phyloP scores from a whole-genome alignment of 2,113 vertebrate genomes.

The Mobula birostris region DNA sequence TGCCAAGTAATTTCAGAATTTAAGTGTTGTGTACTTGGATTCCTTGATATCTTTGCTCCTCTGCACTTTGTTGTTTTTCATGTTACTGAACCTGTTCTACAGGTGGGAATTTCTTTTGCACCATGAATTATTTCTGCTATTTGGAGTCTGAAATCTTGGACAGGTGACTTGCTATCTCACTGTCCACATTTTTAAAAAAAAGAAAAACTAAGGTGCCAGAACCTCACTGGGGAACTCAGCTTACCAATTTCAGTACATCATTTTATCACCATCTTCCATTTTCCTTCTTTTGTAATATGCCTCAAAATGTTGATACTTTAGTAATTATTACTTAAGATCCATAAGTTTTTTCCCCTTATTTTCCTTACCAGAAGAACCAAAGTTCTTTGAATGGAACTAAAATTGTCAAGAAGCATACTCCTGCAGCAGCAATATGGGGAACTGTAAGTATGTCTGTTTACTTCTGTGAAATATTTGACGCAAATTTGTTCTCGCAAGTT shows the following conservation, averaged over 20 bases:
- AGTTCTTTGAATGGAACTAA: conserved; percentile 39
- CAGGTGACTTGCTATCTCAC: too few species aligned
- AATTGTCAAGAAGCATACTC: conserved; percentile 39
- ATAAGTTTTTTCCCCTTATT: background rate
- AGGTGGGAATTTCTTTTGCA: too few species aligned
- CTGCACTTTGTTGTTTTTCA: background rate
- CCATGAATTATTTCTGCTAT: too few species aligned
- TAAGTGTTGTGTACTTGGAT: background rate
- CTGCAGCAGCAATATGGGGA: conserved; percentile 43
- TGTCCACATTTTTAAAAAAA: too few species aligned
- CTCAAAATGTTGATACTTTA: background rate
- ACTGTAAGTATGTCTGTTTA: conserved; percentile 45
- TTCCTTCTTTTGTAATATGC: background rate
- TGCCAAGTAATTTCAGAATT: too few species aligned
- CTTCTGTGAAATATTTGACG: background rate
- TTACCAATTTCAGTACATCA: background rate
- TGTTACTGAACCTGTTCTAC: background rate
- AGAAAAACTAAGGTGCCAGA: too few species aligned
- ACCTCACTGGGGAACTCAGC: too few species aligned
- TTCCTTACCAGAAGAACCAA: conserved; percentile 41
- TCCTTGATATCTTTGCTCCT: background rate
- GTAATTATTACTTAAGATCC: background rate
- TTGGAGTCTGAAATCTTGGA: too few species aligned
- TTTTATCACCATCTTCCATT: background rate
- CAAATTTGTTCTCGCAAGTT: background rate